These are phyloP conservation scores for Brachionus rubens DNA, from an alignment of 1,140 invertebrate genomes.

Conservation along the genomic window DNA sequence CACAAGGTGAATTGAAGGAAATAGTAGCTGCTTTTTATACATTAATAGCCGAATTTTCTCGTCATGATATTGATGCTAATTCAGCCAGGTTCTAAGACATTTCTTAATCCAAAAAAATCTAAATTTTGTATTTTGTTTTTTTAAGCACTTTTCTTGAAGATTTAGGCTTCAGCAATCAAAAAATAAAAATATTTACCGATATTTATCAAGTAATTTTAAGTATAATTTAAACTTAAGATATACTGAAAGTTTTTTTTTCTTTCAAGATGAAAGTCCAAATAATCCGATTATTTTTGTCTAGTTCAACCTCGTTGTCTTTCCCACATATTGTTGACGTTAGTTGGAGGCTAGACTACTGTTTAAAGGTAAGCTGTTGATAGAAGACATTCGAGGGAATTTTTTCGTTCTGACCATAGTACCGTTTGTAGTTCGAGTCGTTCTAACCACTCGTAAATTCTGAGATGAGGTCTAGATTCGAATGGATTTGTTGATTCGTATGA, in stretches of 20 bases:
- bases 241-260: too few relatives aligned
- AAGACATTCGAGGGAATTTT: too few relatives aligned
- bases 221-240: too few relatives aligned
- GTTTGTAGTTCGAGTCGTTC: too few relatives aligned
- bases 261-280: too few relatives aligned
- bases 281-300: too few relatives aligned
- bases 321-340: slow-evolving; percentile 30
- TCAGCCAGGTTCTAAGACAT: background rate
- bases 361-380: slow-evolving; percentile 9
- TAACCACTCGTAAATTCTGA: too few relatives aligned
- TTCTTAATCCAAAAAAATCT: too few relatives aligned
- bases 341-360: slow-evolving; percentile 36
- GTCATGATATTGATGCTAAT: slow-evolving; percentile 11
- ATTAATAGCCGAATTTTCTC: background rate
- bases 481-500: too few relatives aligned
- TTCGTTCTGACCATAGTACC: too few relatives aligned
- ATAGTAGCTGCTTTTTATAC: slow-evolving; percentile 6
- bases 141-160: slow-evolving; percentile 35
- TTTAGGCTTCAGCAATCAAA: slow-evolving; percentile 2
- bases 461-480: too few relatives aligned
- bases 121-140: background rate
- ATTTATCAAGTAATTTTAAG: background rate
- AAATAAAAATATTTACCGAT: slow-evolving; percentile 1
- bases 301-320: too few relatives aligned
- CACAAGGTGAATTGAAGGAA: slow-evolving; percentile 23